Base-by-base conservation (phyloP, 1,140 invertebrate genomes). In the Streblospio benedicti region DNA sequence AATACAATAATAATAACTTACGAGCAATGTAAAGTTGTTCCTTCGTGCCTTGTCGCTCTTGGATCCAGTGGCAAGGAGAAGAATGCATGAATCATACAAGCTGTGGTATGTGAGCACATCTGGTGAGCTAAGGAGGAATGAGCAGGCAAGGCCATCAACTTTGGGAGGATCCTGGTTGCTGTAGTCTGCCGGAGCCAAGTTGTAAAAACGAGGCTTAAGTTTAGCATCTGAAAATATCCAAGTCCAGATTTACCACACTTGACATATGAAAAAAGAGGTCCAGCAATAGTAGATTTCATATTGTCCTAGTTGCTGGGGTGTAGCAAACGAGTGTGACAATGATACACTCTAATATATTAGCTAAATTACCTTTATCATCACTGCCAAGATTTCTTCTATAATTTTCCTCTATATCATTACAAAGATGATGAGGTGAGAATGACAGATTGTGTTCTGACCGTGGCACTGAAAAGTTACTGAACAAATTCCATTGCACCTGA, bases 61-160 rank as follows among this genome's bases (percentile, higher is more conserved):
- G 49, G 72, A 72, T 9, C 79, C 77, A 33, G 78, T 67, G 64
- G 76, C 70, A 44, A 79, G 59, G 1, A 93, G 86, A 66, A 87
- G 85, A 35, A 94, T 85, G 14, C 95, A 76, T 0, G 90, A 87
- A 69, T 93, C 87, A 57, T 96, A 85, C 12, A 97, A 75, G 31
- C 88, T 74, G 0, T 87, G 86, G 80, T 97, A 97, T 67, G 91
- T 88, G 35, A 96, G 78, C 76, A 89, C 89, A 71, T 96, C 92
- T 0, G 89, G 85, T 1, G 89, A 91, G 32, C 90, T 90, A 25
- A 95, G 77, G 35, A 95, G 87, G 70, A 95, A 95, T 79, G 91
- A 95, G 72, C 90, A 91, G 2, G 93, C 92, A 76, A 97, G 77
- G 25, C 93, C 93, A 80, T 97, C 93, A 35, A 97, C 78, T 76